Evolutionary conservation across 2,888 invertebrate species (phyloP).

Genomic region (Chymomyza caudatula): DNA sequence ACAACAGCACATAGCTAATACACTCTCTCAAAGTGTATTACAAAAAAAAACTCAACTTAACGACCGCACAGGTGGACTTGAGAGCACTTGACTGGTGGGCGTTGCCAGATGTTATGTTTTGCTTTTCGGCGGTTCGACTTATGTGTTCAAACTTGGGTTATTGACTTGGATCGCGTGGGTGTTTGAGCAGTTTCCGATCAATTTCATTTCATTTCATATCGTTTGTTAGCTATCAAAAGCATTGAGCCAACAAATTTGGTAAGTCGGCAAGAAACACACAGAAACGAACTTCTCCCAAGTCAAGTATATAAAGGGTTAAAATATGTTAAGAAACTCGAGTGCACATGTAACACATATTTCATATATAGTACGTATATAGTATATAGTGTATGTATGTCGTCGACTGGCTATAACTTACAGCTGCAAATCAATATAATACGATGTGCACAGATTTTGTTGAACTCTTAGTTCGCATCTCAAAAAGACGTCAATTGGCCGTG

Average conservation of each 20-base stretch:
- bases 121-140: neutral
- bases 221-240: neutral
- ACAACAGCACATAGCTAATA: neutral
- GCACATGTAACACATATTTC: neutral
- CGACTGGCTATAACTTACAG: slow-evolving; percentile 13
- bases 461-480: neutral
- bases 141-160: neutral
- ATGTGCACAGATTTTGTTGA: neutral
- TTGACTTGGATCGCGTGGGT: neutral
- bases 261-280: neutral
- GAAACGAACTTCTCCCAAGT: neutral
- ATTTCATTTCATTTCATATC: neutral
- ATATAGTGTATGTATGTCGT: neutral
- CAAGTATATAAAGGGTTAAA: too few species aligned
- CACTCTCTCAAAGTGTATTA: neutral
- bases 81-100: neutral
- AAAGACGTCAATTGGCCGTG: slow-evolving; percentile 48
- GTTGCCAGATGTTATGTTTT: neutral
- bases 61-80: neutral
- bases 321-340: too few species aligned
- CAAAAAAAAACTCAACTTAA: neutral
- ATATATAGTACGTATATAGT: neutral
- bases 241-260: neutral
- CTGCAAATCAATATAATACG: slow-evolving; percentile 51
- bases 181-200: neutral